These are phyloP conservation scores for Polia nebulosa DNA, from an alignment of 2,888 invertebrate species.

Conservation along the genomic window DNA sequence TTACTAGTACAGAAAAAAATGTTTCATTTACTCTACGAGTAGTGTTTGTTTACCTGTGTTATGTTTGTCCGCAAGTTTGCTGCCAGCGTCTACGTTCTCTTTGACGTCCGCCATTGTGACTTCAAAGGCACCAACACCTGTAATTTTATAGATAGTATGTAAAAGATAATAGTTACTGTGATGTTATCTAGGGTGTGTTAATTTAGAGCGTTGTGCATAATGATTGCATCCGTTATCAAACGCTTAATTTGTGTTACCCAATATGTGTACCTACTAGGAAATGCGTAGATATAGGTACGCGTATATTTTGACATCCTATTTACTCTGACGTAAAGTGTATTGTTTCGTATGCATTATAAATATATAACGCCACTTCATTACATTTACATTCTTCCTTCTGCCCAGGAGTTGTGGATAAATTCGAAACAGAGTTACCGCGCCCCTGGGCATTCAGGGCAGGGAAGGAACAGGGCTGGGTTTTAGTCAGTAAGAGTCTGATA, in stretches of 20 bases:
- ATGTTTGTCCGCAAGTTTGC: constrained; percentile 82
- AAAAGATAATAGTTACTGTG: not conserved
- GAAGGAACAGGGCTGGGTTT: too few relatives aligned
- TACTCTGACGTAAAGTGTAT: not conserved
- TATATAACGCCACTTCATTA: not conserved
- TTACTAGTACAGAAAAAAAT: constrained; percentile 1
- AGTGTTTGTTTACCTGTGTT: constrained; percentile 81
- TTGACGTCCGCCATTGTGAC: constrained; percentile 84
- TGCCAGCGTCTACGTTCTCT: constrained; percentile 72
- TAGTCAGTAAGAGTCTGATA: too few relatives aligned
- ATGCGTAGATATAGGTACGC: constrained; percentile 4
- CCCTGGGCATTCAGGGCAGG: too few relatives aligned
- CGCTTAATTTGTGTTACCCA: constrained; percentile 26
- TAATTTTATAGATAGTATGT: constrained; percentile 44
- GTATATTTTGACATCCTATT: not conserved
- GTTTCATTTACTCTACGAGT: constrained; percentile 21
- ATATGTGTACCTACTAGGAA: constrained; percentile 21
- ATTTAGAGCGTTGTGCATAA: constrained; percentile 37
- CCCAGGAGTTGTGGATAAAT: too few relatives aligned
- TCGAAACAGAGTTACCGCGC: too few relatives aligned
- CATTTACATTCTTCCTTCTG: not conserved
- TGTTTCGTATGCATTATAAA: not conserved
- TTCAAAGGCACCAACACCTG: constrained; percentile 59
- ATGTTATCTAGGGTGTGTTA: constrained; percentile 47
- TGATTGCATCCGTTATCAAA: constrained; percentile 56